These are phyloP conservation scores for Microcebus ravelobensis DNA, from an alignment of 2,113 vertebrate genomes.

Conservation along the genomic window DNA sequence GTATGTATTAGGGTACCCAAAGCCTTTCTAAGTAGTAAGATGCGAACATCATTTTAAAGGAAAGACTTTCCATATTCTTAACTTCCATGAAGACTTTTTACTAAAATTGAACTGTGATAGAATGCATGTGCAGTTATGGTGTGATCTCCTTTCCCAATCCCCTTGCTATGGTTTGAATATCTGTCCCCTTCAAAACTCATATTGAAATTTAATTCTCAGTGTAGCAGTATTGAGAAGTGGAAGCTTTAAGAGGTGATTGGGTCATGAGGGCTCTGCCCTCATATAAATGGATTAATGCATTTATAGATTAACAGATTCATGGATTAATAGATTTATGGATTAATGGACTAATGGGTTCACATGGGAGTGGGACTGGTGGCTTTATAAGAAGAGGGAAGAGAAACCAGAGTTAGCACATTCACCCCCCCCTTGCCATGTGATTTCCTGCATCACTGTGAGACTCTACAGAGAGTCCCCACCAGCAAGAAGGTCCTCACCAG, in stretches of 20 bases:
- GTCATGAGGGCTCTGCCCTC: background rate
- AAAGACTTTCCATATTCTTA: background rate
- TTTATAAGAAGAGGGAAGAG: background rate
- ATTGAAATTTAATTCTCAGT: background rate
- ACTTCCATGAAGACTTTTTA: background rate
- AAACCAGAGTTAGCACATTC: background rate
- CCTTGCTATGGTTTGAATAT: background rate
- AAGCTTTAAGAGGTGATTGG: background rate
- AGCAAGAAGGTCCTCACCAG: background rate
- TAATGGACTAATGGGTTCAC: background rate
- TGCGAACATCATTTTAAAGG: background rate
- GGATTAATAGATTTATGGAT: background rate
- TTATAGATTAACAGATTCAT: background rate
- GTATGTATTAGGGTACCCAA: no score
- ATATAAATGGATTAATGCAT: background rate
- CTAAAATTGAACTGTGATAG: background rate
- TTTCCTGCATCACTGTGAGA: background rate
- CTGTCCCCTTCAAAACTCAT: background rate
- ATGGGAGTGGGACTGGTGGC: background rate
- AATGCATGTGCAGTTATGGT: background rate
- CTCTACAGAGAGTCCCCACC: background rate
- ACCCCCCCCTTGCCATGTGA: background rate
- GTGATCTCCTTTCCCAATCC: background rate
- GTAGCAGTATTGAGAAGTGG: background rate
- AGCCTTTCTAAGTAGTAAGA: background rate